Evolutionary conservation across 2,888 invertebrate genomes (phyloP), one percentile per base, ranked within the genome.

Genomic region (Drosophila neotestacea): DNA sequence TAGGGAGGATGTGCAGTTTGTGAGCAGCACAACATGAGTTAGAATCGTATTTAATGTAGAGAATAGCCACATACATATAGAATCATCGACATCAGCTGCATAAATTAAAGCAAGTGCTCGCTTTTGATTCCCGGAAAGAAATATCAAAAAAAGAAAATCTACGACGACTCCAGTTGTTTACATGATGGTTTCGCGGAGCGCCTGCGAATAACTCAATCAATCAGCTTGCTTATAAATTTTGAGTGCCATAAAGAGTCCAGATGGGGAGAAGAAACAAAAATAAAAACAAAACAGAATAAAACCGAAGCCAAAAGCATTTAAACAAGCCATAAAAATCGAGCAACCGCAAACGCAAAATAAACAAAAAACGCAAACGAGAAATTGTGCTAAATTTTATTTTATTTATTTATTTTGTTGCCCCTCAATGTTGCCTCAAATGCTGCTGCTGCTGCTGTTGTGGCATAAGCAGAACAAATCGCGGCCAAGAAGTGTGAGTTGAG

Each of bases 171-270:
- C n/a, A 10, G 39, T 46, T 67, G 60, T 71, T 59, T 50, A 70
- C 54, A 63, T 11, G 52, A n/a, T 59, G 50, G 11, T 32, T 32
- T 38, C 34, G 36, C 51, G 7, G 11, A 51, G 69, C 38, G 58
- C 54, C 64, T 63, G 65, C 56, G 55, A 78, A 84, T 78, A 87
- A 72, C 85, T 84, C 73, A 84, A 88, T 83, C 87, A 88, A 89
- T 88, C 87, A 65, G 70, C 44, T 63, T 47, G 58, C 39, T 65
- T 71, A 60, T 63, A 79, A 70, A 72, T 66, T 62, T 59, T 67
- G 54, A 77, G 70, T 70, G 44, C 59, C 73, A 65, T 56, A 66
- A 77, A 66, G 59, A 55, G 44, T 32, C 44, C 44, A 13, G 51
- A 41, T 56, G 38, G 32, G 62, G 39, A 56, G 48, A 58, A 32